These are phyloP conservation scores for Agonopterix arenella DNA, from an alignment of 2,888 invertebrate species.

Conservation along the genomic window DNA sequence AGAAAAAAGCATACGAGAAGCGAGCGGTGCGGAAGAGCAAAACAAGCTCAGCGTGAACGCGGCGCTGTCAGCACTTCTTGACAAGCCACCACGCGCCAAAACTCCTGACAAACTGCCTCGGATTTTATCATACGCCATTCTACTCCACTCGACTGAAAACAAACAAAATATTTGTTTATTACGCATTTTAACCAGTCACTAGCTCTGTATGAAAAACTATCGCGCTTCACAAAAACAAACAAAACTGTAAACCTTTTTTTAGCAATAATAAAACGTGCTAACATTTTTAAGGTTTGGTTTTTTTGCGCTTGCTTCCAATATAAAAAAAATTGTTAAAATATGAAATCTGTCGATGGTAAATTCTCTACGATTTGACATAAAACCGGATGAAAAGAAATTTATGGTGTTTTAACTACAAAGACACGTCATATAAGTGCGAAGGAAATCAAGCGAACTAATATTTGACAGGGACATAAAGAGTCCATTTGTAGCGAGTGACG, in stretches of 20 bases:
- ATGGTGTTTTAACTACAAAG: no score
- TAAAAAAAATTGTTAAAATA: no score
- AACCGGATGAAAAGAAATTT: no score
- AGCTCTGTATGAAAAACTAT: conserved; percentile 17
- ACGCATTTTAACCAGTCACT: conserved; percentile 1
- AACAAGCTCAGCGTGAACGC: conserved; percentile 24
- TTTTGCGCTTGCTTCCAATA: no score
- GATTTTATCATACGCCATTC: conserved; percentile 33
- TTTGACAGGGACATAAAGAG: conserved; percentile 49
- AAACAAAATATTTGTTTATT: conserved; percentile 44
- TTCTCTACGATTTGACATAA: not conserved
- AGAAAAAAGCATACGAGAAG: conserved; percentile 24
- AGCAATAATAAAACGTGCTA: no score
- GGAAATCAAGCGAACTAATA: conserved; percentile 36
- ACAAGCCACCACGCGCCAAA: conserved; percentile 35
- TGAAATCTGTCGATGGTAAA: no score
- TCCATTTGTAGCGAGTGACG: conserved; percentile 55
- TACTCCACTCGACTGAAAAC: conserved; percentile 26
- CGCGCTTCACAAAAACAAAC: conserved; percentile 45
- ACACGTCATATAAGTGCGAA: conserved; percentile 5
- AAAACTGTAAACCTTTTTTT: conserved; percentile 6
- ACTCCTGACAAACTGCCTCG: conserved; percentile 41
- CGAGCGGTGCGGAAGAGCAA: conserved; percentile 11
- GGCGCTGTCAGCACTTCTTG: conserved; percentile 44
- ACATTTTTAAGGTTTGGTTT: no score